phyloP scores from a whole-genome alignment of 2,113 vertebrate species.

The Nyctereutes procyonoides region DNA sequence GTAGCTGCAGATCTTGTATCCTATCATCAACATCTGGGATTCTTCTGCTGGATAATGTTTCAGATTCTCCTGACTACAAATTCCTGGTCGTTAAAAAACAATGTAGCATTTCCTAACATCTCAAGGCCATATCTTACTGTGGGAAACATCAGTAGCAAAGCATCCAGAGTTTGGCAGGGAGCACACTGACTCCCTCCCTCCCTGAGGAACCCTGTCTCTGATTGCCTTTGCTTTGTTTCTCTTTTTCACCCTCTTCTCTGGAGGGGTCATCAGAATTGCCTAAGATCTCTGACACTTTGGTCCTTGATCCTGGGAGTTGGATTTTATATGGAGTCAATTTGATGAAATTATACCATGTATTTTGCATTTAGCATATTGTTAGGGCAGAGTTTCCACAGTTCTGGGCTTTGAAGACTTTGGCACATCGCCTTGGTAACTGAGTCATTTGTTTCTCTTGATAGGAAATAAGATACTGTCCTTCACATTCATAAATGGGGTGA shows the following conservation, averaged over 20 bases:
- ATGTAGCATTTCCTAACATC: background rate
- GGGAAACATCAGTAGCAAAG: background rate
- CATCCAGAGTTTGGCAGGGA: background rate
- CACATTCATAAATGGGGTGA: background rate
- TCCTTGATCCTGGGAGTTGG: background rate
- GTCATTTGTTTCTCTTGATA: conserved; percentile 46
- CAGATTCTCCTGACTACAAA: background rate
- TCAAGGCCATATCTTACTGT: background rate
- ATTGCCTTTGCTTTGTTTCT: background rate
- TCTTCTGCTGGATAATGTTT: background rate
- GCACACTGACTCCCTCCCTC: background rate
- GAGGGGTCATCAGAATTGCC: background rate
- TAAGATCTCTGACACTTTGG: background rate
- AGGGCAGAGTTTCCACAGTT: background rate
- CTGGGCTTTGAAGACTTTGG: background rate
- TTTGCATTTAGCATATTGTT: background rate
- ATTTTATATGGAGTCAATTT: conserved; percentile 35
- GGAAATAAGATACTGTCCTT: conserved; percentile 41
- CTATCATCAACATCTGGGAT: background rate
- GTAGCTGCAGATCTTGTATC: background rate
- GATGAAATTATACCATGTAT: background rate
- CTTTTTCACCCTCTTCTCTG: background rate
- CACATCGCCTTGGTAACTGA: background rate
- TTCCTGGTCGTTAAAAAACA: background rate
- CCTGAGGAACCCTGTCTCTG: accelerated